Evolutionary conservation across 2,797 vertebrate species (phyloP).

Genomic region (Myotis planiceps): DNA sequence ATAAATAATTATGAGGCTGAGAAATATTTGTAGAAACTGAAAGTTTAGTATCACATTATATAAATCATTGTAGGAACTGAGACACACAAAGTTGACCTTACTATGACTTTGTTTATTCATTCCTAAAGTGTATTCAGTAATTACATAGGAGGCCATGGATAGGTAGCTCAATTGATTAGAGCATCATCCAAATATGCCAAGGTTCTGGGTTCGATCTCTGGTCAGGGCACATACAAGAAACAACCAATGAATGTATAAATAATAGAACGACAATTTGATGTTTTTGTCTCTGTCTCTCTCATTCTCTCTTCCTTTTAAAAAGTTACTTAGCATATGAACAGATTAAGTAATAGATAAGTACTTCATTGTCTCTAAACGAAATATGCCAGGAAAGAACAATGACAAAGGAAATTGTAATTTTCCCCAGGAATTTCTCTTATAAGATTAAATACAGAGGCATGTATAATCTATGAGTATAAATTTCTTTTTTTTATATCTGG

Average conservation of each 20-base stretch:
- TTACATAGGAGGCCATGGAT: background rate
- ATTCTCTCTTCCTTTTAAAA: background rate
- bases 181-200: background rate
- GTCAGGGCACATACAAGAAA: background rate
- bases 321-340: background rate
- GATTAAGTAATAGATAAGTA: background rate
- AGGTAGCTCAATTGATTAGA: background rate
- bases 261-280: background rate
- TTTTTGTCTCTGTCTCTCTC: background rate
- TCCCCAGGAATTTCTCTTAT: background rate
- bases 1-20: background rate
- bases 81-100: background rate
- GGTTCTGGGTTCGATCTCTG: background rate
- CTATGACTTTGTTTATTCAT: background rate
- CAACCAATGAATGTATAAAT: background rate
- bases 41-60: background rate
- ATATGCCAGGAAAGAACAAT: background rate
- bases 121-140: background rate
- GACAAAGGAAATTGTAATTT: background rate
- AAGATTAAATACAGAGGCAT: background rate
- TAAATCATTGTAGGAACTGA: background rate
- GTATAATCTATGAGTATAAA: background rate
- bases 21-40: background rate
- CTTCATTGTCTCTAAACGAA: background rate
- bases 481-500: slow-evolving; percentile 24